phyloP scores from a whole-genome alignment of 2,113 vertebrate species.

The Elephas maximus region DNA sequence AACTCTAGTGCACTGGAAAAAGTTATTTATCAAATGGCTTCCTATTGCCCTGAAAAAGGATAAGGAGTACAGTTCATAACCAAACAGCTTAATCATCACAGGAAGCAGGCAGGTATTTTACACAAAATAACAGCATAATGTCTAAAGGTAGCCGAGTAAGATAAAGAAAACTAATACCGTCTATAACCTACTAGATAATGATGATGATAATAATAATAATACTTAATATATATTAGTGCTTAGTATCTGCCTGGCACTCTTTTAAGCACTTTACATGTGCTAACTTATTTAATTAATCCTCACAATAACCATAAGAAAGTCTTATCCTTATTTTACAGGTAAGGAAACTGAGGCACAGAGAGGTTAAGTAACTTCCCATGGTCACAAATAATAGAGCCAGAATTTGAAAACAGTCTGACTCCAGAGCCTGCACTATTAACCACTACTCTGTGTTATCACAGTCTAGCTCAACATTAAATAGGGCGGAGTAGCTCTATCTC shows the following conservation, averaged over 20 bases:
- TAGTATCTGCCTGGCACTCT: background rate
- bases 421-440: background rate
- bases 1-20: background rate
- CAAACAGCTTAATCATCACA: background rate
- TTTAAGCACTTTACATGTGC: background rate
- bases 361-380: background rate
- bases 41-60: background rate
- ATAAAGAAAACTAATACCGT: background rate
- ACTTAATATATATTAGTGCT: background rate
- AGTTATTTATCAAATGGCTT: background rate
- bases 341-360: background rate
- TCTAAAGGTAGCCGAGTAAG: background rate
- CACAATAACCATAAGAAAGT: background rate
- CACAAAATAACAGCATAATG: background rate
- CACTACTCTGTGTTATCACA: background rate
- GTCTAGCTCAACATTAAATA: background rate
- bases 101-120: background rate
- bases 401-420: background rate
- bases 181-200: no score
- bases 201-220: background rate
- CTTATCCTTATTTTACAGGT: background rate
- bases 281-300: background rate
- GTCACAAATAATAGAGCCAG: background rate
- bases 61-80: background rate
- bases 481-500: background rate